Percentiles rank a stretch among this genome's conserved stretches.
phyloP scores from a whole-genome alignment of 2,888 invertebrate genomes.

The Rosalia funebris region DNA sequence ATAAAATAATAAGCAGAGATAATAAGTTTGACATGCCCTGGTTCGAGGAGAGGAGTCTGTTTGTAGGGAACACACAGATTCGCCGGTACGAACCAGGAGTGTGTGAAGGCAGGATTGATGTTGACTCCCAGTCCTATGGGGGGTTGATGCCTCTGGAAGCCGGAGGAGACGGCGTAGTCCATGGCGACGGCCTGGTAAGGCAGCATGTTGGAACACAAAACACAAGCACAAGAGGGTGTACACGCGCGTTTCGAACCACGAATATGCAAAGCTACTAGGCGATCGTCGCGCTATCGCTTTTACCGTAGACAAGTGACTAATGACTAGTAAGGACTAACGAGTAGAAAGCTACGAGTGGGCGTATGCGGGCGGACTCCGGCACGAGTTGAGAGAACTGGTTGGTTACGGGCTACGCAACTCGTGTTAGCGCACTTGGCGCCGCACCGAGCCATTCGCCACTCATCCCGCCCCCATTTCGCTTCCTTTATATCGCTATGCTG shows the following conservation, averaged over 20 bases:
- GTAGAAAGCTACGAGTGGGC: slow-evolving; percentile 54
- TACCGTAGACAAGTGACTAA: slow-evolving; percentile 55
- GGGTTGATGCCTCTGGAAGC: slow-evolving; percentile 59
- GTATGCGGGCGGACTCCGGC: slow-evolving; percentile 54
- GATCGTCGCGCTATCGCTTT: slow-evolving; percentile 41
- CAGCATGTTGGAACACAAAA: slow-evolving; percentile 69
- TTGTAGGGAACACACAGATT: slow-evolving; percentile 91
- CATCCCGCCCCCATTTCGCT: slow-evolving; percentile 57
- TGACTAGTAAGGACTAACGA: slow-evolving; percentile 52
- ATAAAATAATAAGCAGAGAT: slow-evolving; percentile 47
- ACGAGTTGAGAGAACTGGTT: slow-evolving; percentile 58
- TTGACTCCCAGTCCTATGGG: slow-evolving; percentile 67
- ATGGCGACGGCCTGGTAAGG: slow-evolving; percentile 90
- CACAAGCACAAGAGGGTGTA: slow-evolving; percentile 19
- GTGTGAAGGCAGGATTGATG: slow-evolving; percentile 85
- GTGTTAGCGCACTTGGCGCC: slow-evolving; percentile 52
- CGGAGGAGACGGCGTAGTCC: slow-evolving; percentile 77
- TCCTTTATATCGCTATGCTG: slow-evolving; percentile 49
- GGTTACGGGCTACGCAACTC: slow-evolving; percentile 61
- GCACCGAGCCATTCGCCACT: slow-evolving; percentile 59
- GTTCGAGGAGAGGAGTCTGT: slow-evolving; percentile 86
- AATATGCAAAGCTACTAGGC: slow-evolving; percentile 23
- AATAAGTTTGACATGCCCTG: slow-evolving; percentile 84
- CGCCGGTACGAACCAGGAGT: slow-evolving; percentile 96
- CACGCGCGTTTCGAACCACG: slow-evolving; percentile 19